Percentiles rank a stretch among this genome's conserved stretches.
These are phyloP conservation scores for Halcyon smyrnensis DNA, from an alignment of 2,797 vertebrate species.

Conservation along the genomic window DNA sequence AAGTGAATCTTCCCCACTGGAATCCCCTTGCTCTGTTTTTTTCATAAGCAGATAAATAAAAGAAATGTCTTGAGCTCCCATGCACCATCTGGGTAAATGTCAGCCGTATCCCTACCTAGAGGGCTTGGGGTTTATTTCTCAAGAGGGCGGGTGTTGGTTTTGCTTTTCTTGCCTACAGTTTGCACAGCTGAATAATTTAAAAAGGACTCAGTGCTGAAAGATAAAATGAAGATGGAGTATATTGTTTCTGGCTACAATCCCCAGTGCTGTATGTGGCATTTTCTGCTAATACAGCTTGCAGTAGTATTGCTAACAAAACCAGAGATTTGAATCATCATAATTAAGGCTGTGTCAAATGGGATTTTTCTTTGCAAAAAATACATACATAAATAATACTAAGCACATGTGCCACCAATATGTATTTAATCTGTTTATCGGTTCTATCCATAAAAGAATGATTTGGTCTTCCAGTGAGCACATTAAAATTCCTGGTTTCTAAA, in stretches of 20 bases:
- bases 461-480: background rate
- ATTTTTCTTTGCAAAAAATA: background rate
- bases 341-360: background rate
- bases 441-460: background rate
- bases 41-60: constrained; percentile 21
- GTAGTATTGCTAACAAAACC: background rate
- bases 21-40: background rate
- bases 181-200: constrained; percentile 66
- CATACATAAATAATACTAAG: background rate
- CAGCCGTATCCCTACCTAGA: constrained; percentile 35
- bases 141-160: constrained; percentile 43
- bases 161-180: constrained; percentile 60
- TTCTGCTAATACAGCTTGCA: constrained; percentile 43
- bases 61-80: constrained; percentile 15
- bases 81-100: constrained; percentile 56
- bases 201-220: constrained; percentile 42
- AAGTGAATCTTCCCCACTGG: background rate
- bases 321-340: constrained; percentile 27
- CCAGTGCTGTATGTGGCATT: constrained; percentile 39
- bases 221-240: constrained; percentile 62
- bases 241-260: constrained; percentile 58
- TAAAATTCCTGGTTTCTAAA: background rate
- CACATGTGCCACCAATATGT: background rate
- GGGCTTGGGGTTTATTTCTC: constrained; percentile 42
- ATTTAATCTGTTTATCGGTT: background rate